phyloP scores from a whole-genome alignment of 1,140 invertebrate genomes.

The Himalopsyche phryganea region DNA sequence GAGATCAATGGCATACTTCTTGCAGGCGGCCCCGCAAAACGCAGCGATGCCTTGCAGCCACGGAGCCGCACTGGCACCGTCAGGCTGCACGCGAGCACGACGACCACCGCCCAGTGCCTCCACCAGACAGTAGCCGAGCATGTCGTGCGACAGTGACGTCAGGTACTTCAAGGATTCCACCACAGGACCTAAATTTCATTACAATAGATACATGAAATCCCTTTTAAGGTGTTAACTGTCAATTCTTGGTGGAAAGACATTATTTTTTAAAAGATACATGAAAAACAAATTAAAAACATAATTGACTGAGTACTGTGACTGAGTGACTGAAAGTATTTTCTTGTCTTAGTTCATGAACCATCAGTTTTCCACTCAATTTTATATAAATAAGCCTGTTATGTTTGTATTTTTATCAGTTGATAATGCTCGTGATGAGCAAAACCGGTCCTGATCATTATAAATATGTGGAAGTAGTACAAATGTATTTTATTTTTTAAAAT shows the following conservation, averaged over 20 bases:
- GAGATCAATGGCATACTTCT: slow-evolving; percentile 96
- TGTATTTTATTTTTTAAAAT: no score
- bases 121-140: slow-evolving; percentile 92
- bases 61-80: slow-evolving; percentile 89
- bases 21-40: slow-evolving; percentile 93
- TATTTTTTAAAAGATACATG: background rate
- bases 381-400: no score
- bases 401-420: no score
- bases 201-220: background rate
- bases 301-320: background rate
- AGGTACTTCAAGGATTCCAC: slow-evolving; percentile 98
- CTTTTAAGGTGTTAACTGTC: no score
- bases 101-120: slow-evolving; percentile 81
- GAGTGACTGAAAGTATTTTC: no score
- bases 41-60: slow-evolving; percentile 94
- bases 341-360: no score
- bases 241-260: no score
- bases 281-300: background rate
- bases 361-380: no score
- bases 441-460: no score
- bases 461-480: no score
- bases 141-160: slow-evolving; percentile 93
- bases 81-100: slow-evolving; percentile 76
- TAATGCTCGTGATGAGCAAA: no score
- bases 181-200: slow-evolving; percentile 63